phyloP scores from a whole-genome alignment of 2,113 vertebrate genomes.

The Malurus elegans region DNA sequence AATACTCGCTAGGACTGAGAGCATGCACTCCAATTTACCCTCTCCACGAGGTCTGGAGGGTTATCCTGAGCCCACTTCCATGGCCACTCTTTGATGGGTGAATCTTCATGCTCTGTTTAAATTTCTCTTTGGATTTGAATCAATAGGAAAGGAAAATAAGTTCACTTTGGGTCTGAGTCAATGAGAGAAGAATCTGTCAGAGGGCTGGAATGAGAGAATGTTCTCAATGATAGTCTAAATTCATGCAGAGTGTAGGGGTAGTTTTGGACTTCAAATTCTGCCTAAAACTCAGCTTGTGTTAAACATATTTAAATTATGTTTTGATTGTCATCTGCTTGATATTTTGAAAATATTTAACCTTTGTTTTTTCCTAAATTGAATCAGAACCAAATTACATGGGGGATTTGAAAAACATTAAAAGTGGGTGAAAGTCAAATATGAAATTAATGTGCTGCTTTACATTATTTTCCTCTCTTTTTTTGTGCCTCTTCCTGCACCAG shows the following conservation, averaged over 20 bases:
- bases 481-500: constrained; percentile 7
- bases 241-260: background rate
- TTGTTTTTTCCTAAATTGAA: background rate
- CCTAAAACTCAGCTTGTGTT: background rate
- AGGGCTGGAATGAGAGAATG: background rate
- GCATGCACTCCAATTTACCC: background rate
- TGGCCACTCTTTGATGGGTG: background rate
- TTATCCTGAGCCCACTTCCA: background rate
- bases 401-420: background rate
- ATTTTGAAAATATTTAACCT: constrained; percentile 35
- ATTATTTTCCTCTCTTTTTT: constrained; percentile 26
- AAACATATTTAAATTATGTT: background rate
- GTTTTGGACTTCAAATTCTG: background rate
- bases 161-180: background rate
- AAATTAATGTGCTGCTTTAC: background rate
- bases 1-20: background rate
- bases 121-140: background rate
- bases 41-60: background rate
- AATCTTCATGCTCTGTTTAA: background rate
- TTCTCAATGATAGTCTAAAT: background rate
- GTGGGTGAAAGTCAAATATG: background rate
- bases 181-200: background rate
- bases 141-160: background rate
- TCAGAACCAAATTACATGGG: background rate
- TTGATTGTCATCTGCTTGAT: background rate